Conservation (phyloP, 2,113 vertebrate genomes). For the Girardinichthys multiradiatus region DNA sequence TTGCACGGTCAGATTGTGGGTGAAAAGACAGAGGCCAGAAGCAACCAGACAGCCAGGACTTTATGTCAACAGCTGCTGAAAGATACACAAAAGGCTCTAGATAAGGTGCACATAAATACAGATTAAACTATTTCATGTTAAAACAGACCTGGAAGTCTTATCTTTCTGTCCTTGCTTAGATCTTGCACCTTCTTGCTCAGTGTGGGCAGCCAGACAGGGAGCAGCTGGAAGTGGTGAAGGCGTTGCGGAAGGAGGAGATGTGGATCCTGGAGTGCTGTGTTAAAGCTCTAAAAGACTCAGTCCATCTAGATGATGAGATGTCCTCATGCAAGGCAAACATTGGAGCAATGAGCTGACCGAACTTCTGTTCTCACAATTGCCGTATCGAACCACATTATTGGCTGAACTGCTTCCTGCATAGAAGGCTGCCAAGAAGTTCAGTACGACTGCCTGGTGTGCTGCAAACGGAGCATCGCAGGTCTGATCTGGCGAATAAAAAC, state of each 20-base stretch:
- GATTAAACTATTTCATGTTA: not conserved
- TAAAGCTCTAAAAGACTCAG: constrained; percentile 34
- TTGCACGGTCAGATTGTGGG: constrained; percentile 85
- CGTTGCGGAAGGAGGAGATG: constrained; percentile 74
- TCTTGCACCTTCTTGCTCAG: constrained; percentile 52
- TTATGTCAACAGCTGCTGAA: constrained; percentile 81
- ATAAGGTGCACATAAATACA: constrained; percentile 69
- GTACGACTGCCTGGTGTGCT: not conserved
- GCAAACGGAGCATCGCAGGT: not conserved
- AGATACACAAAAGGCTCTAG: constrained; percentile 75
- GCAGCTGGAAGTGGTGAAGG: constrained; percentile 70
- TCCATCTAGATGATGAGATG: constrained; percentile 1
- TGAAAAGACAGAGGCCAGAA: constrained; percentile 78
- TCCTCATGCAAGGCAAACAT: constrained; percentile 13
- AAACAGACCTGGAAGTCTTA: not conserved
- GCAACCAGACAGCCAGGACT: constrained; percentile 69
- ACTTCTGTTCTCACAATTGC: not conserved
- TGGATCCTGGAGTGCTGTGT: constrained; percentile 72
- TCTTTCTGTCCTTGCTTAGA: constrained; percentile 46
- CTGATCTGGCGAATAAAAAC: not conserved
- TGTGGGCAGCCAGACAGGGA: constrained; percentile 60
- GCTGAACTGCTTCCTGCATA: not conserved
- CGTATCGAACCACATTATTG: not conserved
- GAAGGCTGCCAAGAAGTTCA: no score
- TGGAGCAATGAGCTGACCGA: constrained; percentile 21